phyloP scores from a whole-genome alignment of 1,140 invertebrate species.

The Pogonus chalceus region DNA sequence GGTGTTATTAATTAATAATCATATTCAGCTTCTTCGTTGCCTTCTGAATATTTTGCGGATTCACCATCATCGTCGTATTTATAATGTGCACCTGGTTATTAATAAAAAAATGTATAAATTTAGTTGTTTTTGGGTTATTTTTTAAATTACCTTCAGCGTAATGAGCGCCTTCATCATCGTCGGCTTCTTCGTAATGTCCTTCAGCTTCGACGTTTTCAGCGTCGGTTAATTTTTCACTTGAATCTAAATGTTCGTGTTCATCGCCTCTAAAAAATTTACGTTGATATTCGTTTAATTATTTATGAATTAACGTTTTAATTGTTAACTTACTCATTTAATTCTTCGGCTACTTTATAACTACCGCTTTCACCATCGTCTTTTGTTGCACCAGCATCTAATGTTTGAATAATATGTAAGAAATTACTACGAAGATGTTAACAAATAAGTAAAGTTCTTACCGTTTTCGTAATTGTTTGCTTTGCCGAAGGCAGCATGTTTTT shows the following conservation, averaged over 20 bases:
- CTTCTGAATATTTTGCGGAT: neutral
- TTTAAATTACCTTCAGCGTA: slow-evolving; percentile 10
- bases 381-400: slow-evolving; percentile 4
- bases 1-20: no score
- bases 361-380: slow-evolving; percentile 21
- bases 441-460: neutral
- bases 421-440: neutral
- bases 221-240: slow-evolving; percentile 29
- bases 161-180: slow-evolving; percentile 8
- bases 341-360: slow-evolving; percentile 22
- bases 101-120: neutral
- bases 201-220: slow-evolving; percentile 21
- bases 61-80: neutral
- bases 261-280: slow-evolving; percentile 15
- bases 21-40: neutral
- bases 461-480: slow-evolving; percentile 17
- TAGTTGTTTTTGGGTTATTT: neutral
- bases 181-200: slow-evolving; percentile 14
- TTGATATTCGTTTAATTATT: neutral
- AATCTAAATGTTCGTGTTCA: slow-evolving; percentile 30
- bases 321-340: slow-evolving; percentile 22
- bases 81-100: neutral
- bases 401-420: neutral
- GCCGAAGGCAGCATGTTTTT: slow-evolving; percentile 52
- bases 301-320: slow-evolving; percentile 1